Evolutionary conservation across 2,888 invertebrate species (phyloP), one percentile per base, ranked within the genome.

Genomic region (Hypena proboscidalis): DNA sequence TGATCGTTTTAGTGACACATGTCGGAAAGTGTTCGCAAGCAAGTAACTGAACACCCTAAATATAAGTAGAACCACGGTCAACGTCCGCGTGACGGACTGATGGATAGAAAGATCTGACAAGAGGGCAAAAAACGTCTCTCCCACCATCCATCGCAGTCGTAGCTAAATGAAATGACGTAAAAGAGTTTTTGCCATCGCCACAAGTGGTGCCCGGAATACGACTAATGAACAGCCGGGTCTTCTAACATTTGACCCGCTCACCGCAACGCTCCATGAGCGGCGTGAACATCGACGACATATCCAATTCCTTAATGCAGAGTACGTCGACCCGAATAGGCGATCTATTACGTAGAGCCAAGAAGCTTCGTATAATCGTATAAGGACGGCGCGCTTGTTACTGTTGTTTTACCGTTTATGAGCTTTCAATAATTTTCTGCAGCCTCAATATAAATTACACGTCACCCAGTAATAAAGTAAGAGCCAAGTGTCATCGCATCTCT

Each of bases 81-180:
- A 87, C 65, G 90, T 78, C 85, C 90, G 70, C 76, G 74, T 73
- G 80, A 74, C 78, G 77, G 79, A 72, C 78, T 66, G 80, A 62
- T 74, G 75, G 77, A 76, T 78, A 76, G 67, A 78, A 72, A 74
- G 82, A 83, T 85, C 83, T 77, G 79, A 83, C 83, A 82, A 83
- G 78, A 80, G 77, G 77, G 78, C 76, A 78, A 79, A 83, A 85
- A 83, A 84, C 77, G 70, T 67, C 70, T 72, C 74, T 75, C 74
- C 75, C 76, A 76, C 74, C 76, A 56, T 74, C 60, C 55, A 74
- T 69, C 64, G 57, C 66, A 70, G 69, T 67, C 61, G 70, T 67
- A 71, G 80, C 70, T 75, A 80, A 83, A 75, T 85, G 76, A 80
- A 83, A 75, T 85, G 83, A 85, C 83, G 85, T 80, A 80, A 79